Evolutionary conservation across 1,140 invertebrate genomes (phyloP).

Genomic region (Atta cephalotes): DNA sequence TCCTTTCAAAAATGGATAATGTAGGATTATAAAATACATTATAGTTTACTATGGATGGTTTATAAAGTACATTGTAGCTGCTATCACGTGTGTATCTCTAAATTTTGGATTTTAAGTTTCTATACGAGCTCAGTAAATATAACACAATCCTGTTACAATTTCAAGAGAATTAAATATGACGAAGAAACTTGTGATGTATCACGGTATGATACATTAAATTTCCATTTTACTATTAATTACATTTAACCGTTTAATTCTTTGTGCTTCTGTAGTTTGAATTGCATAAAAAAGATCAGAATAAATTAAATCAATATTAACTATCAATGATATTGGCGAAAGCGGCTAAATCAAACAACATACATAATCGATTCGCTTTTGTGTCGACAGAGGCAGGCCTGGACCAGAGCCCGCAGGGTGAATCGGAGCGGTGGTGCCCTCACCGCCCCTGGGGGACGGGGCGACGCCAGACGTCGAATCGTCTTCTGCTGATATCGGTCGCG

Average conservation of each 20-base stretch:
- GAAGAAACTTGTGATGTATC: neutral
- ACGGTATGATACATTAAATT: neutral
- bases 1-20: constrained; percentile 9
- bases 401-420: constrained; percentile 87
- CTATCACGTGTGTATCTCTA: neutral
- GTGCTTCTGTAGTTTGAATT: neutral
- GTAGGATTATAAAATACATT: neutral
- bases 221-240: neutral
- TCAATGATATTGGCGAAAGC: neutral
- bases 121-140: neutral
- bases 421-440: constrained; percentile 86
- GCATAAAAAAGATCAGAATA: neutral
- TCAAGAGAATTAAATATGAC: neutral
- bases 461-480: constrained; percentile 77
- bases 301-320: neutral
- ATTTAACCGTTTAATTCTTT: neutral
- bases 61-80: neutral
- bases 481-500: constrained; percentile 76
- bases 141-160: neutral
- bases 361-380: constrained; percentile 41
- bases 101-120: constrained; percentile 35
- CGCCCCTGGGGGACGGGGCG: constrained; percentile 75
- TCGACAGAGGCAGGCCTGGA: constrained; percentile 86
- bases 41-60: neutral
- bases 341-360: neutral